phyloP scores from a whole-genome alignment of 2,888 invertebrate genomes.

The Hirtodrosophila confusa region DNA sequence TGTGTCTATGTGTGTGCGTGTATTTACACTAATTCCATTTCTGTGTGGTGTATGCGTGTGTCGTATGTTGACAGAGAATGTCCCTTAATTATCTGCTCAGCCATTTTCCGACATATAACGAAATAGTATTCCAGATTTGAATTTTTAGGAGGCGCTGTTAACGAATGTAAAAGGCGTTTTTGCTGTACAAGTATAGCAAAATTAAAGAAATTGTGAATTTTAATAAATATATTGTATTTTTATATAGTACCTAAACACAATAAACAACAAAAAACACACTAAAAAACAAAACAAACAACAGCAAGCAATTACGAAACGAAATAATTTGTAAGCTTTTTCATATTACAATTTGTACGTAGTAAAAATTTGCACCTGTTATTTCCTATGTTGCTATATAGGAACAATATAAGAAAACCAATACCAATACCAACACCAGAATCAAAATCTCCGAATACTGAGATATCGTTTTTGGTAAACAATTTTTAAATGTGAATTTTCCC shows the following conservation, averaged over 20 bases:
- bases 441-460: conserved; percentile 12
- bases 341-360: conserved; percentile 71
- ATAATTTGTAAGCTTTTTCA: conserved; percentile 75
- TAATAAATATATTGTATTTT: conserved; percentile 73
- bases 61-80: conserved; percentile 10
- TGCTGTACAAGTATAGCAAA: conserved; percentile 55
- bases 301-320: conserved; percentile 74
- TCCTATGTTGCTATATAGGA: conserved; percentile 63
- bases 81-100: conserved; percentile 43
- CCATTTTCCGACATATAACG: conserved; percentile 34
- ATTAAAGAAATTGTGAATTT: conserved; percentile 71
- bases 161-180: conserved; percentile 57
- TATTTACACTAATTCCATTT: conserved; percentile 9
- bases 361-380: conserved; percentile 70
- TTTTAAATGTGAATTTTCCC: conserved; percentile 64
- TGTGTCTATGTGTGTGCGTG: conserved; percentile 17
- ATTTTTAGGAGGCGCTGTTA: conserved; percentile 55
- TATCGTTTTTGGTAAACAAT: conserved; percentile 43
- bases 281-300: conserved; percentile 33
- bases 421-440: background rate
- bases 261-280: conserved; percentile 33
- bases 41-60: conserved; percentile 14
- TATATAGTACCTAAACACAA: conserved; percentile 69
- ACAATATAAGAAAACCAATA: conserved; percentile 28
- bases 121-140: conserved; percentile 56